Evolutionary conservation across 1,140 invertebrate species (phyloP).

Genomic region (Bombus terrestris): DNA sequence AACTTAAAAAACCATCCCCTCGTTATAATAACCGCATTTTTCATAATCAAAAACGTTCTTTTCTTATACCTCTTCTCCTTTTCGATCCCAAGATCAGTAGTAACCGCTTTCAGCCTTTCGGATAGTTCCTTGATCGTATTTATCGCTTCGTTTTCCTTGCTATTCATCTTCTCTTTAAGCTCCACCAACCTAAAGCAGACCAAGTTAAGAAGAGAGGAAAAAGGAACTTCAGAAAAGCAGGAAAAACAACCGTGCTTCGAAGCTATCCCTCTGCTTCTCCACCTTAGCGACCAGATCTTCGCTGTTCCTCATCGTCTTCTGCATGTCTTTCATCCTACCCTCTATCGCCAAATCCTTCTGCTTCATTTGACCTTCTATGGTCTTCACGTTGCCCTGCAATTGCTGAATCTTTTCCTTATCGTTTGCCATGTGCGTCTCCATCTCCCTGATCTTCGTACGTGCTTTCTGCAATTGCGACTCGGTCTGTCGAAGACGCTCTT

Average conservation of each 20-base stretch:
- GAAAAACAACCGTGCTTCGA: constrained; percentile 67
- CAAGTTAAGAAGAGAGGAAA: background rate
- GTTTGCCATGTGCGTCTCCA: constrained; percentile 56
- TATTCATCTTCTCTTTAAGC: constrained; percentile 60
- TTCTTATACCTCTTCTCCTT: constrained; percentile 55
- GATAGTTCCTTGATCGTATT: constrained; percentile 55
- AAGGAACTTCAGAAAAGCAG: background rate
- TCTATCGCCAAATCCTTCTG: constrained; percentile 68
- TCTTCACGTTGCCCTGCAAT: constrained; percentile 64
- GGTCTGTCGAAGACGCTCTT: constrained; percentile 46
- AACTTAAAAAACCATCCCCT: background rate
- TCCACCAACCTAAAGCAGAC: constrained; percentile 60
- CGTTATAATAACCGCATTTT: too few species aligned
- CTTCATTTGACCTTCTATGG: constrained; percentile 62
- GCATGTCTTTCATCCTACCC: constrained; percentile 63
- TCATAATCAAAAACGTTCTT: background rate
- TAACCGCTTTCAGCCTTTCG: constrained; percentile 43
- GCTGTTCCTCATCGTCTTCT: constrained; percentile 67
- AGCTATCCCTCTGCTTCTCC: constrained; percentile 71
- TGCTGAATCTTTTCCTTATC: constrained; percentile 62
- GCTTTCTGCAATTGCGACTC: constrained; percentile 65
- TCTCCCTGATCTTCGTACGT: constrained; percentile 58
- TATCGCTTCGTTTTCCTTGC: constrained; percentile 59
- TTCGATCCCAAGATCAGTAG: constrained; percentile 42
- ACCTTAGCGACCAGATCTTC: constrained; percentile 62